These are phyloP conservation scores for Busseola fusca DNA, from an alignment of 2,888 invertebrate species.

Conservation along the genomic window DNA sequence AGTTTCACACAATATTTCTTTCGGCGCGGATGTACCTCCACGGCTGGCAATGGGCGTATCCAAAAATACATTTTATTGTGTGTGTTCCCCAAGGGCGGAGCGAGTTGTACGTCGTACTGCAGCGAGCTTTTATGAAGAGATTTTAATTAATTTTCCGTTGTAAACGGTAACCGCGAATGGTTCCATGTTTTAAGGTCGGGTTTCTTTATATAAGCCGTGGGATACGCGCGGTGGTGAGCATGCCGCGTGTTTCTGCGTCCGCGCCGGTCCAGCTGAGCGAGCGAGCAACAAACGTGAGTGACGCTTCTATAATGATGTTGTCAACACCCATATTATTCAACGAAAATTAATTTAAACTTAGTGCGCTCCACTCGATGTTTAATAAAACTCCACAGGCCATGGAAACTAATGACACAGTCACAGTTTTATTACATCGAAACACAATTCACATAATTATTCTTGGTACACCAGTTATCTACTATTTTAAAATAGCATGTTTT, in stretches of 20 bases:
- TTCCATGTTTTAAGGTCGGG: slow-evolving; percentile 63
- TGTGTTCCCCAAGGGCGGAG: slow-evolving; percentile 84
- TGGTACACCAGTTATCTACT: slow-evolving; percentile 33
- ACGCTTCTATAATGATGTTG: slow-evolving; percentile 9
- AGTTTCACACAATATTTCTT: slow-evolving; percentile 73
- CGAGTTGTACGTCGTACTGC: slow-evolving; percentile 61
- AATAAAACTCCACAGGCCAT: not conserved
- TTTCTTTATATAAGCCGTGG: slow-evolving; percentile 64
- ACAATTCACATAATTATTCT: slow-evolving; percentile 21
- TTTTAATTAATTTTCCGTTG: slow-evolving; percentile 80
- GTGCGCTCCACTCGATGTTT: not conserved
- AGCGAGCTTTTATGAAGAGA: slow-evolving; percentile 74
- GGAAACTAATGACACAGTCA: slow-evolving; percentile 29
- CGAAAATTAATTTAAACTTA: slow-evolving; percentile 8
- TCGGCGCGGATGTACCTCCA: slow-evolving; percentile 80
- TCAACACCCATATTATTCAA: not conserved
- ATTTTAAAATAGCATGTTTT: slow-evolving; percentile 38
- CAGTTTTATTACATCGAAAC: slow-evolving; percentile 32
- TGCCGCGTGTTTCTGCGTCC: not conserved
- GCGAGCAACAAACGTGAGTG: not conserved
- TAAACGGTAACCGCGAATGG: slow-evolving; percentile 78
- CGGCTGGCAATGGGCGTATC: slow-evolving; percentile 85
- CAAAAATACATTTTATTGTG: slow-evolving; percentile 87
- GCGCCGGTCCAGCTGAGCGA: not conserved
- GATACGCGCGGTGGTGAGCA: slow-evolving; percentile 28